Evolutionary conservation across 2,113 vertebrate species (phyloP).

Genomic region (Pao palembangensis): DNA sequence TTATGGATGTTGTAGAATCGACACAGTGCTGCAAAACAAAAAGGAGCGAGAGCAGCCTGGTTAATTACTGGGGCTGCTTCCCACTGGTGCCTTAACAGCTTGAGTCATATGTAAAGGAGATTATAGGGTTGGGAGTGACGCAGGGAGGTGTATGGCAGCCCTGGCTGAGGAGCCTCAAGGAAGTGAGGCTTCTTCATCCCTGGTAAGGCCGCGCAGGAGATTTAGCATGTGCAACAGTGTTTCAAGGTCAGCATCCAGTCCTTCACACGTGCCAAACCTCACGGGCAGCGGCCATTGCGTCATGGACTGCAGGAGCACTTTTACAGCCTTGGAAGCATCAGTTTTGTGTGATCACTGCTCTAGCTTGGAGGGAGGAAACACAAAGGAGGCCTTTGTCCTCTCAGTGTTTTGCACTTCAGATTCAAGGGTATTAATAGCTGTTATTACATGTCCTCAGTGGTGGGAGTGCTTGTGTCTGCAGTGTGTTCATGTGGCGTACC

Average conservation of each 20-base stretch:
- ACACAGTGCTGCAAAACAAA: constrained; percentile 73
- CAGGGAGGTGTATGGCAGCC: constrained; percentile 12
- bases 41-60: constrained; percentile 77
- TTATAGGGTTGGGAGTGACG: constrained; percentile 59
- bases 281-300: constrained; percentile 20
- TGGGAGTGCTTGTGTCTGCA: not conserved
- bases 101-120: constrained; percentile 60
- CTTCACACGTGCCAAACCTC: constrained; percentile 36
- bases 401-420: not conserved
- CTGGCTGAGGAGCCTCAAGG: constrained; percentile 9
- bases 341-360: not conserved
- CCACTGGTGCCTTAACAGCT: constrained; percentile 76
- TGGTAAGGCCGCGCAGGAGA: not conserved
- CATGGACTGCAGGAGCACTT: constrained; percentile 10
- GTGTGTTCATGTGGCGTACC: constrained; percentile 70
- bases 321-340: not conserved
- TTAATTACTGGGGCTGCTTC: constrained; percentile 82
- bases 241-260: constrained; percentile 42
- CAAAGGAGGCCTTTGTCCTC: not conserved
- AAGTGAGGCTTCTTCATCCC: not conserved
- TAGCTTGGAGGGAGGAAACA: not conserved
- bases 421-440: not conserved
- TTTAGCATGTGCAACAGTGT: constrained; percentile 1
- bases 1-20: constrained; percentile 74
- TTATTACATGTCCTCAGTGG: not conserved